Base-by-base conservation (phyloP, 2,888 invertebrate species). In the Agonum fuliginosum region DNA sequence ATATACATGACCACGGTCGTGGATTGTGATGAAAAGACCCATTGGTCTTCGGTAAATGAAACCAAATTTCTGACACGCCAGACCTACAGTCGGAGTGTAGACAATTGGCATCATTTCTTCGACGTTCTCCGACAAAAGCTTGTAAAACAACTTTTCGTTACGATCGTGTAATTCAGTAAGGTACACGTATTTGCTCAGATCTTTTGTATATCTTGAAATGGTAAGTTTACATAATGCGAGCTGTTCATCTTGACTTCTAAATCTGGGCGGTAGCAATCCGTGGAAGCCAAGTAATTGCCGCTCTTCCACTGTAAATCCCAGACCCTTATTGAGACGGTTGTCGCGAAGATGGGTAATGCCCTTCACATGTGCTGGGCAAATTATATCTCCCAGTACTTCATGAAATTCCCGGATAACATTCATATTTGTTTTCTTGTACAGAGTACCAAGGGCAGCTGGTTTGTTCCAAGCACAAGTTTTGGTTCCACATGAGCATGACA, bases 51-150 rank as follows among this genome's bases (percentile, higher is more conserved):
- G 91, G 86, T 96, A 98, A 85, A 98, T 96, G 80, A 97, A 92
- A 51, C 98, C 98, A 84, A 98, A 99, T 84, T 96, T 95, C 88
- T 98, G 98, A 86, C 99, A 99, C 0, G 98, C 99, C 84, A 95
- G 89, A 0, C 99, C 99, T 14, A 99, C 99, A 0, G 98, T 98
- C 0, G 99, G 99, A 0, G 99, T 99, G 86, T 99, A 99, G 14
- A 99, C 97, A 83, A 99, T 97, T 0, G 99, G 99, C 93, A 99
- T 94, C 88, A 97, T 92, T 84, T 93, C 92, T 86, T 98, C 97
- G 79, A 98, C 94, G 86, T 99, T 95, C 87, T 98, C 97, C 79
- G 94, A 91, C 58, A 99, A 87, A 62, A 98, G 91, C 79, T 96
- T 92, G 89, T 97, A 99, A 90, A 98, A 99, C 80, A 99, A 90